Evolutionary conservation across 2,888 invertebrate genomes (phyloP), one percentile per base, ranked within the genome.

Genomic region (Lumbricus terrestris): DNA sequence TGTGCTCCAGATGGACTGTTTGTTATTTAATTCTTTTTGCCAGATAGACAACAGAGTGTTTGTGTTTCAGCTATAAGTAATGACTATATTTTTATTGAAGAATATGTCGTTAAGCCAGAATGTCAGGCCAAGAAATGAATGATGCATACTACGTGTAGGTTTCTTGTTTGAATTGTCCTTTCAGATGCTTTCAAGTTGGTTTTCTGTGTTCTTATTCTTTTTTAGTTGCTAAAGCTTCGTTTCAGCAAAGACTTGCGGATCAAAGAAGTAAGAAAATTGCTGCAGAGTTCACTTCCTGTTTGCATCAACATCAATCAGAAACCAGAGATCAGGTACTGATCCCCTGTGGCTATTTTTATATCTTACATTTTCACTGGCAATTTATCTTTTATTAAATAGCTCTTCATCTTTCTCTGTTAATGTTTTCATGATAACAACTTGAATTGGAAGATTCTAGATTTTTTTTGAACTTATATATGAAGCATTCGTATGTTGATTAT

Each of bases 201-300:
- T 16, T 1, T n/a, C n/a, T n/a, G 29, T 37, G 23, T 88, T 88
- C 18, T 47, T 35, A 20, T 34, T 69, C n/a, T 54, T 35, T n/a
- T 88, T 23, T 93, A 95, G 95, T 93, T 95, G 47, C 92, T 96
- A 90, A 94, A 95, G 91, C 93, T 96, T 91, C 93, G 96, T 47
- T 96, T 96, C 94, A 95, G 95, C 90, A 95, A 95, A 92, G 96
- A 96, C 93, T 94, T 96, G 91, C 96, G 98, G 90, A 96, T 98
- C 92, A 96, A 97, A 20, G 98, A 98, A 95, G 97, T 97, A 2
- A 96, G 97, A 90, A 96, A 97, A 90, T 96, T 98, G 92, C 96
- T 98, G 0, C 97, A 97, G 94, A 98, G 98, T 0, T 97, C 98
- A 0, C 96, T 97, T 92, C 98, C 98, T 0, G 98, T 97, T 18